These are phyloP conservation scores for Papilio polyxenes DNA, from an alignment of 1,140 invertebrate species.

Conservation along the genomic window DNA sequence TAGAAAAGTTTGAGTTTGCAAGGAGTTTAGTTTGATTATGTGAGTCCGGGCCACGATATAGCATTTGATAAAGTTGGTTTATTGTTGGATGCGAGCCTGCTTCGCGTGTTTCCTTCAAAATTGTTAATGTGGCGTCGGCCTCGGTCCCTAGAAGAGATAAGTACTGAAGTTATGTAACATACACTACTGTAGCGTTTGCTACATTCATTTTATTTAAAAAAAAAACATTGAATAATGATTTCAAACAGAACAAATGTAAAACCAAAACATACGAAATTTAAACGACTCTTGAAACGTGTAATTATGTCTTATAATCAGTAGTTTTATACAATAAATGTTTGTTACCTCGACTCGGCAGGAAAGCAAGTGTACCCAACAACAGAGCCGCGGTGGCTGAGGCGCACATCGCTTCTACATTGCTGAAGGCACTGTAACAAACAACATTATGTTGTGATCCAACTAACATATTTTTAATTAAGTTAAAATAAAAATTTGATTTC, in stretches of 20 bases:
- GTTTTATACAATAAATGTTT: neutral
- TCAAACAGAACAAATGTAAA: neutral
- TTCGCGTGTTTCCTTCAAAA: slow-evolving; percentile 54
- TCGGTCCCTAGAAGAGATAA: slow-evolving; percentile 62
- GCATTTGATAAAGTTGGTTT: slow-evolving; percentile 73
- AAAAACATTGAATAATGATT: neutral
- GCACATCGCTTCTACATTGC: slow-evolving; percentile 72
- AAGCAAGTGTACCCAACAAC: slow-evolving; percentile 67
- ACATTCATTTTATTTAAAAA: neutral
- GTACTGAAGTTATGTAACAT: neutral
- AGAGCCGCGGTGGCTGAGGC: slow-evolving; percentile 74
- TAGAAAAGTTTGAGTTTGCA: slow-evolving; percentile 39
- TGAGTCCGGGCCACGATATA: slow-evolving; percentile 56
- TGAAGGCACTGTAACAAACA: slow-evolving; percentile 57
- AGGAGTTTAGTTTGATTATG: slow-evolving; percentile 53
- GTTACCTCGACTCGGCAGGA: slow-evolving; percentile 67
- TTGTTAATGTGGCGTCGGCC: slow-evolving; percentile 57
- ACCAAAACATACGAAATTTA: neutral
- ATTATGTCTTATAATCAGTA: neutral
- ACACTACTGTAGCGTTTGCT: neutral
- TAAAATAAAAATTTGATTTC: too few relatives aligned
- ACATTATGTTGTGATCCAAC: neutral
- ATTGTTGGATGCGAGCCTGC: slow-evolving; percentile 60
- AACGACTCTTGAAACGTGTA: neutral
- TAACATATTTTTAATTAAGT: too few relatives aligned